phyloP scores from a whole-genome alignment of 2,113 vertebrate species.

The Pterophyllum scalare region DNA sequence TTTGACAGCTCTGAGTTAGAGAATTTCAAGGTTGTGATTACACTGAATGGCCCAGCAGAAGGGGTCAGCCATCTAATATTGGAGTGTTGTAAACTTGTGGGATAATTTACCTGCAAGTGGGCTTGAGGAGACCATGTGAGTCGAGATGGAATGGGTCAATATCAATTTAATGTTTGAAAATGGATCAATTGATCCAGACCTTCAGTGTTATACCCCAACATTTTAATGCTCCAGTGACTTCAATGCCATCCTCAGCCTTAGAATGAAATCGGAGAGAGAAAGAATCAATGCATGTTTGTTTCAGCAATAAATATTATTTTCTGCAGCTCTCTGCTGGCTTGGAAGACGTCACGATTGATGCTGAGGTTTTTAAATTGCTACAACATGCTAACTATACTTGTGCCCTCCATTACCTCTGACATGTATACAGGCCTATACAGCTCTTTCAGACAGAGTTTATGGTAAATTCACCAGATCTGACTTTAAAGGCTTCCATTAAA shows the following conservation, averaged over 20 bases:
- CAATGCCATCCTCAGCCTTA: conserved; percentile 29
- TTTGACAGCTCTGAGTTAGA: conserved; percentile 9
- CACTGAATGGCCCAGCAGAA: neutral
- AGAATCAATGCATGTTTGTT: conserved; percentile 60
- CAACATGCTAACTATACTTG: neutral
- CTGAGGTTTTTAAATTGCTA: conserved; percentile 12
- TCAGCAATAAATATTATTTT: conserved; percentile 55
- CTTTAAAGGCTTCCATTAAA: conserved; percentile 67
- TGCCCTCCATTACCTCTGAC: neutral
- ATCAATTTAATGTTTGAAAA: conserved; percentile 71
- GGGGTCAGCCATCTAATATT: conserved; percentile 2
- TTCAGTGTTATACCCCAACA: conserved; percentile 40
- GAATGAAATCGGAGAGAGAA: conserved; percentile 31
- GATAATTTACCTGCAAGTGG: conserved; percentile 37
- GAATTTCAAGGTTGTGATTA: conserved; percentile 23
- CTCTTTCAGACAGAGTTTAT: conserved; percentile 36
- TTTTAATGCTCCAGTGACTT: conserved; percentile 56
- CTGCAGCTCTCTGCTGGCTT: neutral
- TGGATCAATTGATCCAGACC: conserved; percentile 56
- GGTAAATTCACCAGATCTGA: conserved; percentile 49
- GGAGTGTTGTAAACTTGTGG: conserved; percentile 4
- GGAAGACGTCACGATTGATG: conserved; percentile 34
- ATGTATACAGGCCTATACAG: neutral
- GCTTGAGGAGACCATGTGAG: conserved; percentile 24
- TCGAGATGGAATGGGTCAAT: conserved; percentile 62